These are phyloP conservation scores for Lasioglossum leucozonium DNA, from an alignment of 2,888 invertebrate genomes.

Conservation along the genomic window DNA sequence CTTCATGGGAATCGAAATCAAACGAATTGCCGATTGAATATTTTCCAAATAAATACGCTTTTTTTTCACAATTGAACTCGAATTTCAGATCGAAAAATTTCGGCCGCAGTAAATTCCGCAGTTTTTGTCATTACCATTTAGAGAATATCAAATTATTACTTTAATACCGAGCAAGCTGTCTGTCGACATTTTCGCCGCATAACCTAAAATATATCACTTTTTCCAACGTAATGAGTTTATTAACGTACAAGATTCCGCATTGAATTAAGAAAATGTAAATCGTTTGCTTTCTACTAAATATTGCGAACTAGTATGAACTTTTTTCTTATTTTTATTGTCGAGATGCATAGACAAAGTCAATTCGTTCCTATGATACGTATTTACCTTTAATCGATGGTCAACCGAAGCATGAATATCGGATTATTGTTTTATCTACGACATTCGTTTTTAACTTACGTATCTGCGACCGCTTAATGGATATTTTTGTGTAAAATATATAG, in stretches of 20 bases:
- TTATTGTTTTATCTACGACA: slow-evolving; percentile 40
- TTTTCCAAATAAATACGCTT: neutral
- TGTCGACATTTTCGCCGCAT: slow-evolving; percentile 19
- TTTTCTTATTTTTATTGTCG: neutral
- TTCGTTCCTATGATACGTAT: slow-evolving; percentile 13
- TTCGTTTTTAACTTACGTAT: slow-evolving; percentile 30
- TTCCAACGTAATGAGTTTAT: neutral
- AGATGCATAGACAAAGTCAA: neutral
- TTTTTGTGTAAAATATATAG: slow-evolving; percentile 43
- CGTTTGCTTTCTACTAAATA: neutral
- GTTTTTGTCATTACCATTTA: neutral
- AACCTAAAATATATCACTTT: slow-evolving; percentile 36
- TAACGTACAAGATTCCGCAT: neutral
- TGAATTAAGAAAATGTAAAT: neutral
- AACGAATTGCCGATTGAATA: neutral
- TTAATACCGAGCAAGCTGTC: neutral
- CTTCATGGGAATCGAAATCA: slow-evolving; percentile 1
- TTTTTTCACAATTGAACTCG: neutral
- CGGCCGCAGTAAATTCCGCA: no score
- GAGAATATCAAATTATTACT: neutral
- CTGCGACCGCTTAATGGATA: slow-evolving; percentile 17
- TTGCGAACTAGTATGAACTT: neutral
- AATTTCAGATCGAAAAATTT: neutral
- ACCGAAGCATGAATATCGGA: slow-evolving; percentile 25
- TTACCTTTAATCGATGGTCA: slow-evolving; percentile 29